phyloP scores from a whole-genome alignment of 2,888 invertebrate species.

The Oligia fasciuncula region DNA sequence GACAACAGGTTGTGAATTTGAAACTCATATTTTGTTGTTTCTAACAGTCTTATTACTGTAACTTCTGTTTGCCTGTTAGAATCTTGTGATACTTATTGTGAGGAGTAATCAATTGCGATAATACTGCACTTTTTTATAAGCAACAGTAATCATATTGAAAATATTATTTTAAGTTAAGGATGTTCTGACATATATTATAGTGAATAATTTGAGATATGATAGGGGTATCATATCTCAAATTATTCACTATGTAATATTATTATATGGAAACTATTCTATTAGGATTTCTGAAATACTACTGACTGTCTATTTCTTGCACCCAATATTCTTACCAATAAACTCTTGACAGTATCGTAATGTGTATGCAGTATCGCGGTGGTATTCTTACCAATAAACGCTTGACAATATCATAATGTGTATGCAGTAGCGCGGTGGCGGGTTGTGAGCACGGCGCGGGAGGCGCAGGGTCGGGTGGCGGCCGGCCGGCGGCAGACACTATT shows the following conservation, averaged over 20 bases:
- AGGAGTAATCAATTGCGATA: background rate
- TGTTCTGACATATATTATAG: too few relatives aligned
- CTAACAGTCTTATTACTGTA: background rate
- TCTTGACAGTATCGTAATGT: background rate
- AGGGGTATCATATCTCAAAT: background rate
- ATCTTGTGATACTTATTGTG: background rate
- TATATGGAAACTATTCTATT: background rate
- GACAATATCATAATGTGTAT: conserved; percentile 15
- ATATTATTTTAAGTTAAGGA: background rate
- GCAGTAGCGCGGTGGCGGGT: conserved; percentile 86
- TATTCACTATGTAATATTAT: background rate
- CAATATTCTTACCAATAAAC: background rate
- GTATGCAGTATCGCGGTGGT: conserved; percentile 81
- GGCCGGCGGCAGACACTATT: conserved; percentile 85
- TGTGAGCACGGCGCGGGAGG: conserved; percentile 84
- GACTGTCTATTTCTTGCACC: background rate
- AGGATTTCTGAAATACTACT: background rate
- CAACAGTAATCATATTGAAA: background rate
- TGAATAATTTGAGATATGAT: too few relatives aligned
- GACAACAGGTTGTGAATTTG: background rate
- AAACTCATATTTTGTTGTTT: background rate
- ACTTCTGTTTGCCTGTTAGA: background rate
- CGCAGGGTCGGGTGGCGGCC: conserved; percentile 78
- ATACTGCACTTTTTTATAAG: background rate
- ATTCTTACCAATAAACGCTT: background rate